These are phyloP conservation scores for Eupsilia transversa DNA, from an alignment of 2,888 invertebrate genomes.

Conservation along the genomic window DNA sequence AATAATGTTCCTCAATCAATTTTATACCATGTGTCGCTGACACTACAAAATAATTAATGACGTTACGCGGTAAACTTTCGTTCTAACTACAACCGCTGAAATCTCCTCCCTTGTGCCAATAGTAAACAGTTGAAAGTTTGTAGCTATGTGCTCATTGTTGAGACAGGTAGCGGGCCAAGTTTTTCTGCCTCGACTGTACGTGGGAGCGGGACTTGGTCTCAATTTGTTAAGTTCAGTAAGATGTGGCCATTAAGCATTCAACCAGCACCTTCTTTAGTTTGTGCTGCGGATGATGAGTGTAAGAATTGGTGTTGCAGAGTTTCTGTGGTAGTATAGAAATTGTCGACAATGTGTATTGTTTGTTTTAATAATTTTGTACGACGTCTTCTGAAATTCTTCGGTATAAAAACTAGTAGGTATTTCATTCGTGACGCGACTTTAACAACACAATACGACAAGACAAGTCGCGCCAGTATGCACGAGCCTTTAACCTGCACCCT, in stretches of 20 bases:
- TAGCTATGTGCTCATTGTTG: constrained; percentile 79
- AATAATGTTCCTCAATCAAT: neutral
- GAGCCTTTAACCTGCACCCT: no score
- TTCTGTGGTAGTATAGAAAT: neutral
- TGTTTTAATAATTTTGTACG: neutral
- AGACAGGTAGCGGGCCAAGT: constrained; percentile 79
- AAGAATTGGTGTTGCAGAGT: neutral
- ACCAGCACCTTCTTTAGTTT: constrained; percentile 49
- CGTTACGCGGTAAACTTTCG: no score
- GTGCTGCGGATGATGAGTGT: constrained; percentile 30
- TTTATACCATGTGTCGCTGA: no score
- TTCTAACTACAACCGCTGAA: neutral
- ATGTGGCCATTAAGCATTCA: constrained; percentile 62
- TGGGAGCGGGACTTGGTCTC: constrained; percentile 66
- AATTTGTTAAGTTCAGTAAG: constrained; percentile 71
- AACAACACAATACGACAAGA: no score
- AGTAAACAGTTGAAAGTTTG: constrained; percentile 75
- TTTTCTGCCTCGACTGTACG: constrained; percentile 75
- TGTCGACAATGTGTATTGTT: neutral
- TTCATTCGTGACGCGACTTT: no score
- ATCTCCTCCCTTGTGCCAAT: constrained; percentile 49
- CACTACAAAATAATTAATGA: no score
- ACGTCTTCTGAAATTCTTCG: neutral
- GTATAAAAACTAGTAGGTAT: neutral
- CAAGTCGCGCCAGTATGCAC: no score